Conservation (phyloP, 2,113 vertebrate species). For the Varanus salvator region DNA sequence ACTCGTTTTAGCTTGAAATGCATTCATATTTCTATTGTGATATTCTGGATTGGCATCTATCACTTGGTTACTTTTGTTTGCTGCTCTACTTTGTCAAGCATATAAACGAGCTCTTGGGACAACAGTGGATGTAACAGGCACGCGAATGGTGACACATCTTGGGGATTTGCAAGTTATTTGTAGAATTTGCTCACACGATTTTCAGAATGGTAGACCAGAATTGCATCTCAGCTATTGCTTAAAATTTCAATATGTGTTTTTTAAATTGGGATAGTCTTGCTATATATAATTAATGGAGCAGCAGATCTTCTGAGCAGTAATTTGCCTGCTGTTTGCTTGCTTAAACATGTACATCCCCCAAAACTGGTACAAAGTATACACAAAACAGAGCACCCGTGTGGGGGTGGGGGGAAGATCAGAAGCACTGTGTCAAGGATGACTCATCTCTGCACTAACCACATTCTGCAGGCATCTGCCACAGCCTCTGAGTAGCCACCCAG, state of each 20-base stretch:
- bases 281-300: not conserved
- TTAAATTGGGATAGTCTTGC: not conserved
- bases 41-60: not conserved
- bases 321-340: not conserved
- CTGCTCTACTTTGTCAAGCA: not conserved
- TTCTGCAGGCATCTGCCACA: not conserved
- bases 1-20: not conserved
- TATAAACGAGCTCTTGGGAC: not conserved
- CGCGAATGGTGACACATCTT: not conserved
- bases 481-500: not conserved
- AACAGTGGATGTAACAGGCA: not conserved
- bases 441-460: not conserved
- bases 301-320: not conserved
- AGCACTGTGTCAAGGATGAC: not conserved
- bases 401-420: too few species aligned
- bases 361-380: not conserved
- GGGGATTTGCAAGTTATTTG: too few species aligned
- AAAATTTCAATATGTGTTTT: not conserved
- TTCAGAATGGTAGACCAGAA: not conserved
- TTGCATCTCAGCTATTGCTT: not conserved
- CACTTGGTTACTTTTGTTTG: not conserved
- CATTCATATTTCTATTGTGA: not conserved
- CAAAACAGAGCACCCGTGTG: not conserved
- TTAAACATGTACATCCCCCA: not conserved
- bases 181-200: not conserved